phyloP scores from a whole-genome alignment of 2,888 invertebrate genomes.

The Napeogenes inachia region DNA sequence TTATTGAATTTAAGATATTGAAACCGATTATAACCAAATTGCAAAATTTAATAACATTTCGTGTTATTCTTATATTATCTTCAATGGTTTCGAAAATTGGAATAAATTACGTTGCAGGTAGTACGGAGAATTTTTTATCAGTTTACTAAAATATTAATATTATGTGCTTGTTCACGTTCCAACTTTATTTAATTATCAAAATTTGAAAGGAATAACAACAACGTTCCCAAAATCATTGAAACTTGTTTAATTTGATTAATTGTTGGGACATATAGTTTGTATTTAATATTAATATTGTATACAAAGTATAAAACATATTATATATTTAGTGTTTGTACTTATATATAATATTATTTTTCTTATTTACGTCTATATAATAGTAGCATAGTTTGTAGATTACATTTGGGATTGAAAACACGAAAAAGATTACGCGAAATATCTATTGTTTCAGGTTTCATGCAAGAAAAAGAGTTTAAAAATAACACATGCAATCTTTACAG shows the following conservation, averaged over 20 bases:
- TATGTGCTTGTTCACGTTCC: no score
- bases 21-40: conserved; percentile 19
- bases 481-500: conserved; percentile 19
- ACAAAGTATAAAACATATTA: no score
- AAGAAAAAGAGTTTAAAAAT: conserved; percentile 19
- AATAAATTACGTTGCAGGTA: conserved; percentile 14
- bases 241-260: no score
- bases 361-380: no score
- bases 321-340: no score
- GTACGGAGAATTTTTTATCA: conserved; percentile 5
- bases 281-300: no score
- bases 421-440: background rate
- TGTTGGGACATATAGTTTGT: no score
- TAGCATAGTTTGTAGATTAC: no score
- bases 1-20: conserved; percentile 16
- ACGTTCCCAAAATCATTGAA: no score
- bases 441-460: conserved; percentile 4
- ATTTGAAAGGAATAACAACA: no score
- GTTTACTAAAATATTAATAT: conserved; percentile 1
- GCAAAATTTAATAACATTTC: conserved; percentile 21
- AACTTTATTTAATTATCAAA: no score
- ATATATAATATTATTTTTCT: no score
- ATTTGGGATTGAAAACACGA: background rate
- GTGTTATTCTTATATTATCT: conserved; percentile 19
- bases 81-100: conserved; percentile 19